Base-by-base conservation (phyloP, 2,797 vertebrate species). In the Tarsius wallacei region DNA sequence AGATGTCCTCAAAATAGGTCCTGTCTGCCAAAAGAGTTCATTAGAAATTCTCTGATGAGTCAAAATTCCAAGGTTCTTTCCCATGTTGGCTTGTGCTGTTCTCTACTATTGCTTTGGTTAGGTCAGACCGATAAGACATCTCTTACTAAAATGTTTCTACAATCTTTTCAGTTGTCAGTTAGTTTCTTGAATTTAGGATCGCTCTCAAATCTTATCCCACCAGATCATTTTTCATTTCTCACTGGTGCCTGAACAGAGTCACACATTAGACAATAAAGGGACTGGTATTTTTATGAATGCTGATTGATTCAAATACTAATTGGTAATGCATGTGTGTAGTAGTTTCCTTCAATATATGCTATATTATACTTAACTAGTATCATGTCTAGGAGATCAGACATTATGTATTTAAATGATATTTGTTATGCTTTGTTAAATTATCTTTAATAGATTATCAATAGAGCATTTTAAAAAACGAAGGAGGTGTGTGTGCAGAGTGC, bases 241-340 rank as follows among this genome's bases (percentile, higher is more conserved):
- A 97, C 93, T 97, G 97, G 98, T 98, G 96, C 95, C 96, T 98
- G 90, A 83, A 90, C 96, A 98, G 97, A 98, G 96, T 87, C 97
- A 96, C 98, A 98, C 97, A 98, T 98, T 98, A 98, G 95, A 98
- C 87, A 98, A 97, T 90, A 97, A 98, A 98, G 96, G 97, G 94
- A 98, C 97, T 87, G 96, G 97, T 98, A 98, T 98, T 98, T 98
- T 96, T 98, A 97, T 97, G 97, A 98, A 98, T 97, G 95, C 95
- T 98, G 98, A 99, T 98, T 98, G 98, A 98, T 98, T 98, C 92
- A 98, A 98, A 98, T 96, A 96, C 93, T 98, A 99, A 99, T 98
- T 98, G 98, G 96, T 98, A 98, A 98, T 99, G 98, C 98, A 96
- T 98, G 97, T 98, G 98, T 98, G 96, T 91, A 97, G 98, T 98